These are phyloP conservation scores for Antheraea mylitta DNA, from an alignment of 1,140 invertebrate genomes.

Conservation along the genomic window DNA sequence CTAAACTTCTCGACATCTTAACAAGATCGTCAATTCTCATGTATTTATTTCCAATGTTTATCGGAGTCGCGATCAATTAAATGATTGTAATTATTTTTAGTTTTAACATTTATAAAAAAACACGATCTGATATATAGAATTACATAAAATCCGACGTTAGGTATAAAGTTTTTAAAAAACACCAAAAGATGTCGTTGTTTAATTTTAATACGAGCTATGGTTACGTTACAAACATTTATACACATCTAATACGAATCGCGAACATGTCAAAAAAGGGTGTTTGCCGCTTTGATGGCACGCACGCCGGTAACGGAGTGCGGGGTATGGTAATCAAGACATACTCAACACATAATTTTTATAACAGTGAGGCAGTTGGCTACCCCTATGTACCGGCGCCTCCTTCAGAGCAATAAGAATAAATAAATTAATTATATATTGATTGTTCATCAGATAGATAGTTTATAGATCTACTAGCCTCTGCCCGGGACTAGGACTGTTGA, in stretches of 20 bases:
- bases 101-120: too few species aligned
- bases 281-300: constrained; percentile 80
- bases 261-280: constrained; percentile 80
- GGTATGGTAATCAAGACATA: constrained; percentile 86
- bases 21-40: too few species aligned
- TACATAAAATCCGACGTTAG: too few species aligned
- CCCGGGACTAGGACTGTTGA: too few species aligned
- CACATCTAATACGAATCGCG: background rate
- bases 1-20: too few species aligned
- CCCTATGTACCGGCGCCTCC: constrained; percentile 57
- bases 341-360: constrained; percentile 83
- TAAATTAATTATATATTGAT: too few species aligned
- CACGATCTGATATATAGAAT: too few species aligned
- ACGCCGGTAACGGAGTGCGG: constrained; percentile 67
- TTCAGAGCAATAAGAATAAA: background rate
- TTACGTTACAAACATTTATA: constrained; percentile 5
- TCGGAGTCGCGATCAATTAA: too few species aligned
- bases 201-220: constrained; percentile 19
- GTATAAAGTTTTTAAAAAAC: background rate
- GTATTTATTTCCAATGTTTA: too few species aligned
- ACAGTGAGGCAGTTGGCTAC: constrained; percentile 63
- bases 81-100: too few species aligned
- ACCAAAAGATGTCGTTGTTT: constrained; percentile 20
- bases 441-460: too few species aligned
- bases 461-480: too few species aligned